Evolutionary conservation across 2,888 invertebrate species (phyloP).

Genomic region (Eueremaeus valkanovi): DNA sequence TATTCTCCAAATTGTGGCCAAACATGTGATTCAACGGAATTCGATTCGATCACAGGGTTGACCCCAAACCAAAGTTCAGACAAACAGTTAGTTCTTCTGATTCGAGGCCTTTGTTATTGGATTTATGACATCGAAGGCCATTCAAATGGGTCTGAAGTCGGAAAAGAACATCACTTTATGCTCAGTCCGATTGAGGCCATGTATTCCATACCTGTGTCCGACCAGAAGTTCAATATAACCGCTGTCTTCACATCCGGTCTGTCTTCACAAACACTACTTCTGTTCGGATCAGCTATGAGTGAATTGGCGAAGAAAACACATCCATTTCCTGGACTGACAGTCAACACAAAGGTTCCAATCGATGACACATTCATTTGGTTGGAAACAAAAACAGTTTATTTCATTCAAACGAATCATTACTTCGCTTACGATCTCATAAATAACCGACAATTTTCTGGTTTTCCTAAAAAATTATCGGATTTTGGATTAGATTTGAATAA

Average conservation of each 20-base stretch:
- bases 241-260: constrained; percentile 19
- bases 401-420: not conserved
- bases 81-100: not conserved
- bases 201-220: not conserved
- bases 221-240: not conserved
- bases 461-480: not conserved
- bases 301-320: not conserved
- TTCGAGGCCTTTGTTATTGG: not conserved
- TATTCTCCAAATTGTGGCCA: not conserved
- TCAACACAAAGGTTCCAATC: not conserved
- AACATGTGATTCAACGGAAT: not conserved
- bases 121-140: not conserved
- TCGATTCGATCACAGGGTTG: not conserved
- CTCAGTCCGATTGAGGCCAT: not conserved
- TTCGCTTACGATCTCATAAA: not conserved
- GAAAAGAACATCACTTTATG: not conserved
- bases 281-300: not conserved
- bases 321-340: not conserved
- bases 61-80: not conserved
- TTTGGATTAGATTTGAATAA: not conserved
- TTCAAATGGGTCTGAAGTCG: not conserved
- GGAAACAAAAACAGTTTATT: not conserved
- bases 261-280: not conserved
- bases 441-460: not conserved
- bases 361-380: constrained; percentile 12